These are phyloP conservation scores for Diarsia dahlii DNA, from an alignment of 2,888 invertebrate genomes.

Conservation along the genomic window DNA sequence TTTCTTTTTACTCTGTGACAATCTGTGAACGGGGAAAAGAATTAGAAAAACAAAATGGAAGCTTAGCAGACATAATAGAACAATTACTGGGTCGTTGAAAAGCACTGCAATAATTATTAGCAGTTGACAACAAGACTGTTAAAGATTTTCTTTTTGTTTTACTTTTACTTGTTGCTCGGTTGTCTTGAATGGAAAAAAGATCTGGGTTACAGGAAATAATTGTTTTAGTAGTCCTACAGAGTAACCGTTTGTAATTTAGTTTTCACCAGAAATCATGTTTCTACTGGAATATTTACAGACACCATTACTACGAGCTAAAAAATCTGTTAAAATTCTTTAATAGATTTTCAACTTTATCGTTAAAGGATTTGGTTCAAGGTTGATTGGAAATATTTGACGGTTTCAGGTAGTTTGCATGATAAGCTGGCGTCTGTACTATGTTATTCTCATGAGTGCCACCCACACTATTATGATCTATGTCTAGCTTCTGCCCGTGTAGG, in stretches of 20 bases:
- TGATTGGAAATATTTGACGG: no score
- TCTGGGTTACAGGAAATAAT: not conserved
- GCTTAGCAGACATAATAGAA: conserved; percentile 43
- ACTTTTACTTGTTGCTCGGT: conserved; percentile 44
- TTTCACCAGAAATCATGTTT: not conserved
- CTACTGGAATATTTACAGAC: not conserved
- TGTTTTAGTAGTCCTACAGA: not conserved
- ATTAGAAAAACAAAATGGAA: conserved; percentile 42
- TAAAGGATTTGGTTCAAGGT: no score
- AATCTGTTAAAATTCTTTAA: no score
- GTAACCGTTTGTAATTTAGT: not conserved
- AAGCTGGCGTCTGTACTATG: not conserved
- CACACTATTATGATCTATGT: not conserved
- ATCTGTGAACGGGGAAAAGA: conserved; percentile 40
- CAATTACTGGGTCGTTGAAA: conserved; percentile 54
- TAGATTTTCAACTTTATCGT: no score
- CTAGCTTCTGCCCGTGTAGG: not conserved
- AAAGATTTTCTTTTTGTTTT: conserved; percentile 18
- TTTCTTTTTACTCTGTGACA: conserved; percentile 28
- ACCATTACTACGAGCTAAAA: no score
- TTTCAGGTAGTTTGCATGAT: no score
- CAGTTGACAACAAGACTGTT: conserved; percentile 23
- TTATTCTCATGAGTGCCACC: no score
- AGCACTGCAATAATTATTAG: conserved; percentile 47
- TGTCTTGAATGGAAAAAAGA: not conserved